Percentiles rank a stretch among this genome's conserved stretches.
phyloP scores from a whole-genome alignment of 1,140 invertebrate species.

The Eupristina koningsbergeri region DNA sequence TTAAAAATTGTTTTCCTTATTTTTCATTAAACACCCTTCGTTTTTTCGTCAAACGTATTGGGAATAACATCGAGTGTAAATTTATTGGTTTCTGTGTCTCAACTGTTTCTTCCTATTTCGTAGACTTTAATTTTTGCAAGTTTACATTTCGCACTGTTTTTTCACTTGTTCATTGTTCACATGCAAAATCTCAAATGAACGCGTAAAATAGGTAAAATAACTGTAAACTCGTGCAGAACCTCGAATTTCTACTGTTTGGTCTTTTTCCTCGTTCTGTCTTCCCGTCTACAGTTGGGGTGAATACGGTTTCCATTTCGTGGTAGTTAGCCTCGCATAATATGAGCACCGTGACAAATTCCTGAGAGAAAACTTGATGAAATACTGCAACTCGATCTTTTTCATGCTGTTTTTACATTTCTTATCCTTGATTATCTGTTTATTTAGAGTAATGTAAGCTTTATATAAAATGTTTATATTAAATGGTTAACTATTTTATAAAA shows the following conservation, averaged over 20 bases:
- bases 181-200: constrained; percentile 14
- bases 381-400: neutral
- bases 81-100: constrained; percentile 36
- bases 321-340: constrained; percentile 36
- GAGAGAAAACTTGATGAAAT: constrained; percentile 39
- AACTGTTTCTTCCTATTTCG: neutral
- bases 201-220: constrained; percentile 42
- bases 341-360: constrained; percentile 28
- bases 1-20: constrained; percentile 30
- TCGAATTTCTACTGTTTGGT: neutral
- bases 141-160: neutral
- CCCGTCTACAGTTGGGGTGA: neutral
- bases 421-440: neutral
- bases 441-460: neutral
- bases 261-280: neutral
- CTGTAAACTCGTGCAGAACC: neutral
- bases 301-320: constrained; percentile 38
- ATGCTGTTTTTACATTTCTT: neutral
- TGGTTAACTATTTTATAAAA: neutral
- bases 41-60: constrained; percentile 6
- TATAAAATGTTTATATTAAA: neutral
- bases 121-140: neutral
- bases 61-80: constrained; percentile 24
- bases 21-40: neutral
- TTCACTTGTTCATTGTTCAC: neutral